phyloP scores from a whole-genome alignment of 2,888 invertebrate species.

The Drosophila tripunctata region DNA sequence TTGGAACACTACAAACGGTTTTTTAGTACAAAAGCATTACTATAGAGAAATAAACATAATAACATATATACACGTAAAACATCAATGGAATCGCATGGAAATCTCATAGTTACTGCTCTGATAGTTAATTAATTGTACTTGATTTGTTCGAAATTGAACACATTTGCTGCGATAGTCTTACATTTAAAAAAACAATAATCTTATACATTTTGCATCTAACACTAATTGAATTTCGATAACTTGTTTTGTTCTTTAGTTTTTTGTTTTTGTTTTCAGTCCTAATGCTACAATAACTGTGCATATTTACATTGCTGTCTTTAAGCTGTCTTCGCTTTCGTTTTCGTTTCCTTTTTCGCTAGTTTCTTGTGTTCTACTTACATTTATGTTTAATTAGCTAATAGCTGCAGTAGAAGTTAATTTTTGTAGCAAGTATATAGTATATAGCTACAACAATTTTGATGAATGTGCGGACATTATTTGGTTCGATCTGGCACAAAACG shows the following conservation, averaged over 20 bases:
- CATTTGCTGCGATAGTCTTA: conserved; percentile 40
- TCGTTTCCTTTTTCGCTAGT: not conserved
- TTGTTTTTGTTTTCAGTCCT: conserved; percentile 43
- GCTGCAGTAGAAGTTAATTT: conserved; percentile 5
- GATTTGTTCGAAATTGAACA: conserved; percentile 47
- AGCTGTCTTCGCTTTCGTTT: conserved; percentile 3
- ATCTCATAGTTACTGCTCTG: conserved; percentile 15
- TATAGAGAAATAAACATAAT: conserved; percentile 8
- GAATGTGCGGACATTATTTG: conserved; percentile 30
- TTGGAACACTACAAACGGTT: conserved; percentile 8
- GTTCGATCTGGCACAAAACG: conserved; percentile 65
- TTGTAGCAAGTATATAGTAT: conserved; percentile 7
- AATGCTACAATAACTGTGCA: conserved; percentile 39
- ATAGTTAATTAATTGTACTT: conserved; percentile 33
- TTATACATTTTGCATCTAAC: conserved; percentile 28
- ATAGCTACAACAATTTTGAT: conserved; percentile 51
- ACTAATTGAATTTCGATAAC: conserved; percentile 30
- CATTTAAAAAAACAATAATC: conserved; percentile 28
- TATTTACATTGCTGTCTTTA: conserved; percentile 47
- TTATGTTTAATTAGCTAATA: conserved; percentile 13
- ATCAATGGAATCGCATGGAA: not conserved
- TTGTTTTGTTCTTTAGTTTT: too few relatives aligned
- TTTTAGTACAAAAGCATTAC: not conserved
- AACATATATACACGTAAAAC: conserved; percentile 21
- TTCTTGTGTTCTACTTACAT: conserved; percentile 3